Evolutionary conservation across 1,140 invertebrate genomes (phyloP).

Genomic region (Riptortus pedestris): DNA sequence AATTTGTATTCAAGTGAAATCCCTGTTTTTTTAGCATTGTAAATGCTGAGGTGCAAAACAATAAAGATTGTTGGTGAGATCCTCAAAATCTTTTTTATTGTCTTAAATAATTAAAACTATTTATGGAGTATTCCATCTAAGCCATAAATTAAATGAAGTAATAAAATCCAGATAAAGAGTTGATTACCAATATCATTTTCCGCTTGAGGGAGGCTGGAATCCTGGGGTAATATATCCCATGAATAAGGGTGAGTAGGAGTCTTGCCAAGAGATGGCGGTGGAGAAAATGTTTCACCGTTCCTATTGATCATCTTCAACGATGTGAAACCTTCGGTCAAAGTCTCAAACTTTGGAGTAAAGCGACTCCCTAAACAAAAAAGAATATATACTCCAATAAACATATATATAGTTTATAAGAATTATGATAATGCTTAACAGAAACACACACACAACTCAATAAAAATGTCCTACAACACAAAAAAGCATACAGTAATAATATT

Average conservation of each 20-base stretch:
- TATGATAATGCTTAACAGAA: too few species aligned
- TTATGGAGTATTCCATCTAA: too few species aligned
- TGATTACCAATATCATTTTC: slow-evolving; percentile 9
- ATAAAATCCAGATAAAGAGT: too few species aligned
- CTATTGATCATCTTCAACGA: slow-evolving; percentile 55
- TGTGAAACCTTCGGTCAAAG: slow-evolving; percentile 56
- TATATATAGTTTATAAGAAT: too few species aligned
- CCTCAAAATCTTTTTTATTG: neutral
- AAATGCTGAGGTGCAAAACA: too few species aligned
- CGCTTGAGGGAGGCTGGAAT: slow-evolving; percentile 7
- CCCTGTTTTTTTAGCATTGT: too few species aligned
- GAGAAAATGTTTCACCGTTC: slow-evolving; percentile 36
- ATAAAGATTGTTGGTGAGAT: too few species aligned
- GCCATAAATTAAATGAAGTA: too few species aligned
- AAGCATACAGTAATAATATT: neutral
- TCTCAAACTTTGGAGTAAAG: slow-evolving; percentile 53
- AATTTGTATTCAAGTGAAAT: neutral
- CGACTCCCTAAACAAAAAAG: slow-evolving; percentile 41
- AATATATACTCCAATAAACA: too few species aligned
- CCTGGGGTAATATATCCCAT: slow-evolving; percentile 42
- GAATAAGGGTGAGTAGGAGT: slow-evolving; percentile 52
- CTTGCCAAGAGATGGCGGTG: slow-evolving; percentile 41
- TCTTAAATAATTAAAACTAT: too few species aligned
- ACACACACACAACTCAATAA: too few species aligned
- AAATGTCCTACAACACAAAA: slow-evolving; percentile 17